Conservation (phyloP, 2,888 invertebrate species). For the Mythimna impura region DNA sequence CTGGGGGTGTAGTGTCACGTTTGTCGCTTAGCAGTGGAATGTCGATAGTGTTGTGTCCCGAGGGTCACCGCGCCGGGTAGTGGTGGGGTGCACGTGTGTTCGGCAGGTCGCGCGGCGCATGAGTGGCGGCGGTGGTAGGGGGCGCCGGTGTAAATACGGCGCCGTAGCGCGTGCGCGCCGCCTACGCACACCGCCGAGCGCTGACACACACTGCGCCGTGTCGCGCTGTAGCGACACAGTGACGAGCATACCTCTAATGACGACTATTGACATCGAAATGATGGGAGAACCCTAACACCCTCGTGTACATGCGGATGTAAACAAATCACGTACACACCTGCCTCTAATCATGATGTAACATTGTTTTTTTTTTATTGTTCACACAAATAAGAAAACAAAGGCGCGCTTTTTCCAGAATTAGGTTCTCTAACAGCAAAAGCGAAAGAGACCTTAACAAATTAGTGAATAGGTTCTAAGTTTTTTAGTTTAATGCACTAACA, state of each 20-base stretch:
- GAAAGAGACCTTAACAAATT: background rate
- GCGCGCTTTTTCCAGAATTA: background rate
- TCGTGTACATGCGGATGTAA: conserved; percentile 68
- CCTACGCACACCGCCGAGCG: conserved; percentile 77
- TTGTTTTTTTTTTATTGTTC: conserved; percentile 18
- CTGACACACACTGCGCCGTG: conserved; percentile 69
- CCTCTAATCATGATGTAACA: conserved; percentile 61
- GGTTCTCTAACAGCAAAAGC: background rate
- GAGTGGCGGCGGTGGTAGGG: conserved; percentile 89
- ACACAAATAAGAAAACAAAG: background rate
- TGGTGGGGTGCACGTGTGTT: conserved; percentile 88
- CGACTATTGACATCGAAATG: conserved; percentile 71
- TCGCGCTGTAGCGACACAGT: conserved; percentile 67
- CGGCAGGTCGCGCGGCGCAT: conserved; percentile 87
- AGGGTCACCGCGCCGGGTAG: conserved; percentile 78
- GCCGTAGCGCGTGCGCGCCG: conserved; percentile 85
- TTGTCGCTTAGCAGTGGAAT: conserved; percentile 72
- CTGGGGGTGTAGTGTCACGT: conserved; percentile 76
- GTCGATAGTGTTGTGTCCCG: conserved; percentile 73
- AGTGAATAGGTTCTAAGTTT: background rate
- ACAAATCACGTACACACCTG: conserved; percentile 60
- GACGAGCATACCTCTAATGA: conserved; percentile 71
- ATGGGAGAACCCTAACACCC: conserved; percentile 75
- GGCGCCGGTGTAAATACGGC: conserved; percentile 89
- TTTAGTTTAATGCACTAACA: conserved; percentile 13